These are phyloP conservation scores for Borostomias antarcticus DNA, from an alignment of 2,797 vertebrate species.

Conservation along the genomic window DNA sequence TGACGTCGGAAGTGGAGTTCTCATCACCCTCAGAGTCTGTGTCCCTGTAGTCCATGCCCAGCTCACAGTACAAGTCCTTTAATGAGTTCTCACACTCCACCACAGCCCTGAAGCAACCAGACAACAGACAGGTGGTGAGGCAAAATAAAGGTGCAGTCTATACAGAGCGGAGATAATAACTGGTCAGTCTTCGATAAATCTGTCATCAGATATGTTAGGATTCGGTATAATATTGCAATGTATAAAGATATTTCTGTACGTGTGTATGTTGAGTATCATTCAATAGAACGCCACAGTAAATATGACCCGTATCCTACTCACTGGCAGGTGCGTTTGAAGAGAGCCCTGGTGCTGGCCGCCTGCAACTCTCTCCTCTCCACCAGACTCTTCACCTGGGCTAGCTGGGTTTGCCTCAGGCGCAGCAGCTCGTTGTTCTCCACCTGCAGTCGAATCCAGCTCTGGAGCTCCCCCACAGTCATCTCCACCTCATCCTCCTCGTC, in stretches of 20 bases:
- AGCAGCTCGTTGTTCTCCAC: conserved; percentile 37
- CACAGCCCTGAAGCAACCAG: not conserved
- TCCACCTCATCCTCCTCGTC: conserved; percentile 41
- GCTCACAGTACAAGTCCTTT: conserved; percentile 1
- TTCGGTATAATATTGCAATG: no score
- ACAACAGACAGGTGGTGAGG: not conserved
- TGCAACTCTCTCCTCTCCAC: conserved; percentile 53
- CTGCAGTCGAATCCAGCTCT: conserved; percentile 49
- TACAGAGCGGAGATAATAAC: no score
- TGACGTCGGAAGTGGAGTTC: not conserved
- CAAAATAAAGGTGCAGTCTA: no score
- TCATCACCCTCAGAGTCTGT: conserved; percentile 14
- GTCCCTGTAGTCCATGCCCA: conserved; percentile 18
- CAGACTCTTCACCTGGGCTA: conserved; percentile 46
- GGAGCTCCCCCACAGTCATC: conserved; percentile 55
- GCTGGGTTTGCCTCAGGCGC: conserved; percentile 35
- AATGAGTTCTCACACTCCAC: not conserved
- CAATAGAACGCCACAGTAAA: no score
- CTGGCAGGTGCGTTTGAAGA: conserved; percentile 51
- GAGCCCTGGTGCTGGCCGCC: conserved; percentile 28
- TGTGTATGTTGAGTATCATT: no score
- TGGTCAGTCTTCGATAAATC: no score
- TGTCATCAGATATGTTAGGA: no score
- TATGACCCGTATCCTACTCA: no score
- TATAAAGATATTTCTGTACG: no score